phyloP scores from a whole-genome alignment of 2,113 vertebrate genomes.

The Hyaena hyaena region DNA sequence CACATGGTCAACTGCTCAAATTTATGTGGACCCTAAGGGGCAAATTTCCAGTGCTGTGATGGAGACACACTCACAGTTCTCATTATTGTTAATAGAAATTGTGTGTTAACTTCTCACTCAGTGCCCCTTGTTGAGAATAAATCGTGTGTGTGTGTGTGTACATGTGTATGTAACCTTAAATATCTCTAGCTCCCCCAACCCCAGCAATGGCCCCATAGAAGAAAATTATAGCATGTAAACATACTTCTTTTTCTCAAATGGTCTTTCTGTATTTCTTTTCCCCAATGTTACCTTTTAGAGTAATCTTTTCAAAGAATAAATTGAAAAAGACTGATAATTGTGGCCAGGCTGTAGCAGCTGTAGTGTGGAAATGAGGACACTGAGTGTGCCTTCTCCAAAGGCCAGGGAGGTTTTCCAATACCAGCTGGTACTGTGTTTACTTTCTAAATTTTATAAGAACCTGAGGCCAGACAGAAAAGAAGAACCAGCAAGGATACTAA shows the following conservation, averaged over 20 bases:
- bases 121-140: conserved; percentile 67
- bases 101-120: conserved; percentile 71
- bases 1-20: conserved; percentile 84
- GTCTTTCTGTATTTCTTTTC: neutral
- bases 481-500: neutral
- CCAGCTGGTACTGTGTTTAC: neutral
- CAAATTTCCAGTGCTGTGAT: conserved; percentile 81
- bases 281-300: neutral
- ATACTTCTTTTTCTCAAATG: neutral
- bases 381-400: neutral
- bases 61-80: conserved; percentile 77
- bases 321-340: neutral
- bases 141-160: neutral
- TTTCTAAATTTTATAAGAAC: neutral
- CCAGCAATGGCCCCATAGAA: neutral
- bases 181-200: neutral
- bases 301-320: neutral
- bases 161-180: neutral
- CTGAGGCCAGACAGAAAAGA: neutral
- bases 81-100: conserved; percentile 82
- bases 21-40: conserved; percentile 86
- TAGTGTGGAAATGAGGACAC: fast-evolving
- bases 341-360: neutral
- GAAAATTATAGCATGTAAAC: neutral
- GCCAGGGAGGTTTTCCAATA: neutral